Evolutionary conservation across 1,140 invertebrate genomes (phyloP), one percentile per base, ranked within the genome.

Genomic region (Melipona quadrifasciata): DNA sequence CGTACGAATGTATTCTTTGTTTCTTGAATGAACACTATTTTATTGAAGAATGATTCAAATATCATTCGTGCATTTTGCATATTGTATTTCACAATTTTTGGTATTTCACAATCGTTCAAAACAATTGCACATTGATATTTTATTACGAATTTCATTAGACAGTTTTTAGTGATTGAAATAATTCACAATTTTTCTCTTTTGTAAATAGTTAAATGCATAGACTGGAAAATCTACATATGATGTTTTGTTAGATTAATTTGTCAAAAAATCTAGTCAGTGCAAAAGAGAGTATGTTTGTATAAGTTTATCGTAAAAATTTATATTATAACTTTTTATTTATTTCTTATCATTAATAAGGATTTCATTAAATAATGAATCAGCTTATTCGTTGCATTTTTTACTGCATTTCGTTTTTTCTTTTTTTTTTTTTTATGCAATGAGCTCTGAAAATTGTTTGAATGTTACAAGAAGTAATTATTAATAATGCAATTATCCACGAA

Each of bases 241-340:
- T 47, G 34, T 67, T 74, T 16, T 72, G 58, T 65, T 19, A 67
- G 34, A 67, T 58, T 65, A 65, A 65, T 31, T 57, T 75, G 47
- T 64, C 53, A 73, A 80, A 73, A 80, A 64, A 24, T 84, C 77
- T 84, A 84, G 83, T 84, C 78, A 78, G 31, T 57, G 58, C n/a
- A 74, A 72, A 84, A 80, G 53, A 74, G 77, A 80, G 80, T 64
- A 53, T n/a, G 73, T 74, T 53, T 74, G n/a, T 70, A 83, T 78
- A 57, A 27, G 55, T 70, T 77, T 70, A 47, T 61, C 70, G n/a
- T 51, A 84, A 79, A 71, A 61, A 64, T 64, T 27, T 58, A 58
- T 14, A 51, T 80, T 73, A 34, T 84, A 84, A 34, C 55, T 61
- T 58, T 84, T 79, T 57, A 78, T 61, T 80, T 73, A 80, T 68